Evolutionary conservation across 2,113 vertebrate species (phyloP).

Genomic region (Notechis scutatus): DNA sequence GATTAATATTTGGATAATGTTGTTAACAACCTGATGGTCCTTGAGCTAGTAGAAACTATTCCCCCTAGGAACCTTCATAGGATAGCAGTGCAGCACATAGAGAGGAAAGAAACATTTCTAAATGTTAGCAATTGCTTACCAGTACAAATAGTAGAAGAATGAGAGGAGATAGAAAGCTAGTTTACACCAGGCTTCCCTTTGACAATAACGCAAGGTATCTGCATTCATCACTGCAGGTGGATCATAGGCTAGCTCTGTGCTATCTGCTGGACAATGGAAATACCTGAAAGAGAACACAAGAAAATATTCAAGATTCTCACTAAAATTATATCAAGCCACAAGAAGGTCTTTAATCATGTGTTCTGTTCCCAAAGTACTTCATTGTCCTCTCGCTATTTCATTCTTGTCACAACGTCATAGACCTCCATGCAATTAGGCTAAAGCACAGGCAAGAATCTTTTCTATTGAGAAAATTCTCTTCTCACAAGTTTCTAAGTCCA

Average conservation of each 20-base stretch:
- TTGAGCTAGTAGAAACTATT: not conserved
- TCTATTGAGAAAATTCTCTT: not conserved
- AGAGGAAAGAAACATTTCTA: not conserved
- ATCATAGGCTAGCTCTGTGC: constrained; percentile 91
- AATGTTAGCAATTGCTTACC: constrained; percentile 73
- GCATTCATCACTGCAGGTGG: constrained; percentile 94
- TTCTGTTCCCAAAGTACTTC: not conserved
- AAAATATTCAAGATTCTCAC: not conserved
- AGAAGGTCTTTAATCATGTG: not conserved
- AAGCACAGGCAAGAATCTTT: not conserved
- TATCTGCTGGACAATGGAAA: constrained; percentile 94
- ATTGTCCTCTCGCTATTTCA: not conserved
- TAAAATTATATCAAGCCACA: not conserved
- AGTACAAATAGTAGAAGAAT: constrained; percentile 99
- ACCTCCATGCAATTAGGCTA: not conserved
- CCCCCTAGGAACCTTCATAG: not conserved
- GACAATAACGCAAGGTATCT: constrained; percentile 93
- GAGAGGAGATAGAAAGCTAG: constrained; percentile 97
- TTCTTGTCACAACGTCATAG: not conserved
- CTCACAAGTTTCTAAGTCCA: not conserved
- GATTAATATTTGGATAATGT: not conserved
- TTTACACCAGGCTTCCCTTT: constrained; percentile 99
- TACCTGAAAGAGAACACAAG: constrained; percentile 79
- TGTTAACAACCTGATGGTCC: not conserved
- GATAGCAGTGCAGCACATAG: not conserved